These are phyloP conservation scores for Synergus gifuensis DNA, from an alignment of 2,888 invertebrate genomes.

Conservation along the genomic window DNA sequence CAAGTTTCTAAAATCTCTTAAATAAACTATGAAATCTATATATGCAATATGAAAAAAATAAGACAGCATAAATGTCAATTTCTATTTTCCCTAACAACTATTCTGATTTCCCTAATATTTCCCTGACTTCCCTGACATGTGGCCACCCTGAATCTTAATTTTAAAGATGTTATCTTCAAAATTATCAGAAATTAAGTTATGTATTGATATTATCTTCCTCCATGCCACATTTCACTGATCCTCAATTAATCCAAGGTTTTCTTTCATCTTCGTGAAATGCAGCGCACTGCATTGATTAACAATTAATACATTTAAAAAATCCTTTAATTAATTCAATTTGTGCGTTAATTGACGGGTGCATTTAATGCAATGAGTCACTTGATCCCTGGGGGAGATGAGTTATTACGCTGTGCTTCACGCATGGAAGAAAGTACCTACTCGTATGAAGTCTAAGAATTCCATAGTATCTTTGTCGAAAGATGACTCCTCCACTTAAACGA, in stretches of 20 bases:
- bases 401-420: slow-evolving; percentile 42
- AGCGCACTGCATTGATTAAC: slow-evolving; percentile 53
- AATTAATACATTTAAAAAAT: slow-evolving; percentile 56
- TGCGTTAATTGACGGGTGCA: slow-evolving; percentile 61
- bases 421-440: slow-evolving; percentile 47
- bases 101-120: too few species aligned
- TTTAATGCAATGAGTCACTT: slow-evolving; percentile 67
- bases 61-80: too few species aligned
- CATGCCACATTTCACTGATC: too few species aligned
- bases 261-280: background rate
- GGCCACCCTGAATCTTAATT: too few species aligned
- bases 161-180: too few species aligned
- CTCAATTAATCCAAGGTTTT: background rate
- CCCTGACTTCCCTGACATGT: too few species aligned
- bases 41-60: too few species aligned
- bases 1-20: too few species aligned
- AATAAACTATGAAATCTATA: too few species aligned
- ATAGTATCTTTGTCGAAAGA: slow-evolving; percentile 42
- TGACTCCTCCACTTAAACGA: slow-evolving; percentile 29
- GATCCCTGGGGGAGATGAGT: slow-evolving; percentile 58
- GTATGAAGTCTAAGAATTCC: slow-evolving; percentile 48
- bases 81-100: too few species aligned
- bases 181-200: too few species aligned
- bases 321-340: slow-evolving; percentile 65
- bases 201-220: too few species aligned